phyloP scores from a whole-genome alignment of 2,113 vertebrate species.

The Regulus satrapa region DNA sequence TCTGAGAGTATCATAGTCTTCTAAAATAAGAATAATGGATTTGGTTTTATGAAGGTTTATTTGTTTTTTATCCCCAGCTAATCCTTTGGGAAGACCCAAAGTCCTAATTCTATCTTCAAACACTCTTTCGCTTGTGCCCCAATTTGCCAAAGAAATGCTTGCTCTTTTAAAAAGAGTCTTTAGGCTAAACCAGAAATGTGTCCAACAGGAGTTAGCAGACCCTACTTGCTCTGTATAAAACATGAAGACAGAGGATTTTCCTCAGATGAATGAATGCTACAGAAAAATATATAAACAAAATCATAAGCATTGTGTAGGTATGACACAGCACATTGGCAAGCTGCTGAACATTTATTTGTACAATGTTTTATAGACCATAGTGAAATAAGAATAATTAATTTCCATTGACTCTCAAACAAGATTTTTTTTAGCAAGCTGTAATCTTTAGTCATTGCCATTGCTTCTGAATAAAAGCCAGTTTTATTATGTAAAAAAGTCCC shows the following conservation, averaged over 20 bases:
- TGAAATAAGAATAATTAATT: background rate
- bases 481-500: background rate
- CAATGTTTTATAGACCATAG: background rate
- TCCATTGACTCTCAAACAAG: background rate
- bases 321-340: background rate
- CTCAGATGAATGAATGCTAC: background rate
- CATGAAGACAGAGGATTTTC: background rate
- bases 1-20: background rate
- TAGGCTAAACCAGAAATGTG: background rate
- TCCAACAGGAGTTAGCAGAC: background rate
- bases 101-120: background rate
- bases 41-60: background rate
- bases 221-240: background rate
- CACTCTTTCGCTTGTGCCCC: background rate
- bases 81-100: background rate
- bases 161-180: background rate
- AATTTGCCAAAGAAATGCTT: background rate
- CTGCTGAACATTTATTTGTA: background rate
- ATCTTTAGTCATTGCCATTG: background rate
- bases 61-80: background rate
- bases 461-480: background rate
- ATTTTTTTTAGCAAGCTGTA: background rate
- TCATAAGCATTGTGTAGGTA: background rate
- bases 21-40: background rate
- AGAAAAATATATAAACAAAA: background rate